A percentile compares a stretch with the other conserved stretches of the same genome.
These are phyloP conservation scores for Cynaeus angustus DNA, from an alignment of 2,888 invertebrate genomes.

Conservation along the genomic window DNA sequence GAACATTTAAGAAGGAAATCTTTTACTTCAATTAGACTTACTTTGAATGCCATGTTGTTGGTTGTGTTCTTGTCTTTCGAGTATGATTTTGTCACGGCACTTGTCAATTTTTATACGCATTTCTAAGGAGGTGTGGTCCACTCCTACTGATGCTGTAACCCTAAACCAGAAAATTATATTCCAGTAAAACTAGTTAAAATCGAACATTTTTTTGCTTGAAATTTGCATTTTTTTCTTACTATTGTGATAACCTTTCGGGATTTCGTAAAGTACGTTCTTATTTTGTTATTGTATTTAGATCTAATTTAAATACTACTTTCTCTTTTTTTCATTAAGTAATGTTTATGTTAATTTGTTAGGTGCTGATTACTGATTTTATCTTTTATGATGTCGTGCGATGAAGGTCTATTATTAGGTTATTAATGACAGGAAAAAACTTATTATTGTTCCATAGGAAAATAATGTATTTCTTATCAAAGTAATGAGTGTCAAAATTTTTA, in stretches of 20 bases:
- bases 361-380: neutral
- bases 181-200: conserved; percentile 14
- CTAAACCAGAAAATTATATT: conserved; percentile 1
- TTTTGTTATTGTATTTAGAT: conserved; percentile 7
- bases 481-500: no score
- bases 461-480: no score
- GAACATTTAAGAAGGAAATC: neutral
- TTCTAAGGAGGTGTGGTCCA: conserved; percentile 21
- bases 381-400: neutral
- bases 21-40: conserved; percentile 26
- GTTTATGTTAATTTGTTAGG: conserved; percentile 2
- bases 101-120: conserved; percentile 19
- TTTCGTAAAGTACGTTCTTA: conserved; percentile 14
- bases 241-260: conserved; percentile 13
- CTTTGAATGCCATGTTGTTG: conserved; percentile 60
- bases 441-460: neutral
- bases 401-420: neutral
- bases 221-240: conserved; percentile 10
- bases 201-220: conserved; percentile 1
- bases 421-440: neutral
- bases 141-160: conserved; percentile 5
- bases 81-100: neutral
- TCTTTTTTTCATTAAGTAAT: conserved; percentile 7
- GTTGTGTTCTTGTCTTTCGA: conserved; percentile 4
- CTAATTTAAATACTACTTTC: conserved; percentile 1